Base-by-base conservation (phyloP, 2,888 invertebrate genomes). In the Loripinus fragilis region DNA sequence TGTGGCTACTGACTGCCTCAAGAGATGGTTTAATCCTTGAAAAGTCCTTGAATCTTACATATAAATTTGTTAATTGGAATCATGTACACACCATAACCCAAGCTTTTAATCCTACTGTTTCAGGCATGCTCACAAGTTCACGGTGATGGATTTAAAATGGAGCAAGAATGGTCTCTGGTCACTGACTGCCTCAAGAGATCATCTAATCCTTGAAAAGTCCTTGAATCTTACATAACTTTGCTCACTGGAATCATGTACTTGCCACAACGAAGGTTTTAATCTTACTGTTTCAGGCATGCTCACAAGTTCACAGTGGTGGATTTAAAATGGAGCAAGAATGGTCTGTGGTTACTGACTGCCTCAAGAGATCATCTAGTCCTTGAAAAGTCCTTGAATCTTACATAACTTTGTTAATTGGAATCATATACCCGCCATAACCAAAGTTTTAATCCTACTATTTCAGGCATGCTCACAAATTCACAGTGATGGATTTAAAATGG, bases 221-320 rank as follows among this genome's bases (percentile, higher is more conserved):
- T 99, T 94, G 99, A 99, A n/a, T n/a, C n/a, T n/a, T n/a, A n/a
- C n/a, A n/a, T n/a, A n/a, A n/a, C n/a, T n/a, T n/a, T n/a, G n/a
- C n/a, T n/a, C n/a, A n/a, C n/a, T n/a, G n/a, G n/a, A n/a, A n/a
- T n/a, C n/a, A n/a, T n/a, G n/a, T n/a, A n/a, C n/a, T n/a, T n/a
- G n/a, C n/a, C n/a, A n/a, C n/a, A n/a, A n/a, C n/a, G n/a, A n/a
- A n/a, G n/a, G n/a, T n/a, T n/a, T n/a, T n/a, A n/a, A n/a, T n/a
- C n/a, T n/a, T n/a, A n/a, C n/a, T n/a, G n/a, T n/a, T n/a, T n/a
- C n/a, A n/a, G n/a, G n/a, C n/a, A n/a, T n/a, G 99, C 99, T 60
- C 99, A 99, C 94, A 99, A 99, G 94, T 98, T 98, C 74, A 99
- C 99, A 38, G 99, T 99, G 20, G 99, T 99, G 98, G 98, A 99